These are phyloP conservation scores for Holothuria scabra DNA, from an alignment of 53 echinoderm and acorn worm species.

Conservation along the genomic window DNA sequence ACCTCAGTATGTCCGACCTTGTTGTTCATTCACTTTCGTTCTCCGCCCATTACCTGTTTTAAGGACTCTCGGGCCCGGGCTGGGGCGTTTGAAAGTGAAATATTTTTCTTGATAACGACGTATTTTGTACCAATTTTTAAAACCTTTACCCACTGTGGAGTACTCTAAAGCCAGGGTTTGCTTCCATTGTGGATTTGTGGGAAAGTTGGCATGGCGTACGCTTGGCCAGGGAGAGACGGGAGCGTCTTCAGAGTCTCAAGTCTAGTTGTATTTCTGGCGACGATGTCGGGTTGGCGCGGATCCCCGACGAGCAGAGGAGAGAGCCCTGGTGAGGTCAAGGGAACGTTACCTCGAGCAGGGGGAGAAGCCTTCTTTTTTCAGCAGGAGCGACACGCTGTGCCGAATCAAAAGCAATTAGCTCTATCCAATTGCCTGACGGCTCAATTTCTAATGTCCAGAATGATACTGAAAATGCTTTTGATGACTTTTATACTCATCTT, in stretches of 20 bases:
- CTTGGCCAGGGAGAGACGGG: slow-evolving; percentile 6
- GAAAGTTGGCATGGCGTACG: slow-evolving; percentile 40
- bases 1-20: neutral
- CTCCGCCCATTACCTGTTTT: no score
- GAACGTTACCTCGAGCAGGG: no score
- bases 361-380: no score
- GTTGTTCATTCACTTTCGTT: no score
- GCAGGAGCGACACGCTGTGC: no score
- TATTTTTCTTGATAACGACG: slow-evolving; percentile 33
- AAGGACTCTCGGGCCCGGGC: neutral
- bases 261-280: slow-evolving; percentile 25
- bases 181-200: neutral
- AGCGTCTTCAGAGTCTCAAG: neutral
- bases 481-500: slow-evolving; percentile 9
- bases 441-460: no score
- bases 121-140: slow-evolving; percentile 45
- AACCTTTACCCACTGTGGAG: slow-evolving; percentile 42
- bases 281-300: no score
- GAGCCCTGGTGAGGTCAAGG: no score
- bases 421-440: no score
- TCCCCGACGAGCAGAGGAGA: no score
- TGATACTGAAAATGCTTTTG: no score
- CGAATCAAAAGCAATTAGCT: no score
- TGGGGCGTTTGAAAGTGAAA: slow-evolving; percentile 66
- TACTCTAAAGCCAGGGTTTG: slow-evolving; percentile 56